phyloP scores from a whole-genome alignment of 2,888 invertebrate species.

The Melieria picta region DNA sequence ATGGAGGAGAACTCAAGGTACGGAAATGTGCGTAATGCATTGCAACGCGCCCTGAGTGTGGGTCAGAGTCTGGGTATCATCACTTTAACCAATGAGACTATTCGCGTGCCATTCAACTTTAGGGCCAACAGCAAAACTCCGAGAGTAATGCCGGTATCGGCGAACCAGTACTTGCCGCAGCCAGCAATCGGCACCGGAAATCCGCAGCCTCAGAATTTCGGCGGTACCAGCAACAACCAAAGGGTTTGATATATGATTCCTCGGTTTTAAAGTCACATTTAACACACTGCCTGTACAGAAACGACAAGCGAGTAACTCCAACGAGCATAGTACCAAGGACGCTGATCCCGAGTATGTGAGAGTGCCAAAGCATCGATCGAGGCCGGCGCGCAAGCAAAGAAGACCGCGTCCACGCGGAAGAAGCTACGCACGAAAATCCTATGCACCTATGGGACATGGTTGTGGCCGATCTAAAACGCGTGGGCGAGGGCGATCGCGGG shows the following conservation, averaged over 20 bases:
- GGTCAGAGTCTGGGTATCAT: conserved; percentile 43
- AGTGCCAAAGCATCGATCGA: not conserved
- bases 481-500: conserved; percentile 11
- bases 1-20: conserved; percentile 21
- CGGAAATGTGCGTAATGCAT: conserved; percentile 20
- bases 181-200: conserved; percentile 14
- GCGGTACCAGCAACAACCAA: not conserved
- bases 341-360: conserved; percentile 10
- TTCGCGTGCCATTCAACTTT: conserved; percentile 41
- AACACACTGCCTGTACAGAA: not conserved
- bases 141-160: not conserved
- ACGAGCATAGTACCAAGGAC: not conserved
- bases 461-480: not conserved
- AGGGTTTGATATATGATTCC: not conserved
- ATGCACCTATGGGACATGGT: not conserved
- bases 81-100: conserved; percentile 33
- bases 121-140: conserved; percentile 15
- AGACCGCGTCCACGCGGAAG: conserved; percentile 11
- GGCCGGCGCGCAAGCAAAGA: not conserved
- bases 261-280: too few species aligned
- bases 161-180: not conserved
- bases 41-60: conserved; percentile 38
- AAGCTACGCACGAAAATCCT: conserved; percentile 15
- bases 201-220: conserved; percentile 8
- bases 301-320: not conserved